phyloP scores from a whole-genome alignment of 2,888 invertebrate species.

The Labia minor region DNA sequence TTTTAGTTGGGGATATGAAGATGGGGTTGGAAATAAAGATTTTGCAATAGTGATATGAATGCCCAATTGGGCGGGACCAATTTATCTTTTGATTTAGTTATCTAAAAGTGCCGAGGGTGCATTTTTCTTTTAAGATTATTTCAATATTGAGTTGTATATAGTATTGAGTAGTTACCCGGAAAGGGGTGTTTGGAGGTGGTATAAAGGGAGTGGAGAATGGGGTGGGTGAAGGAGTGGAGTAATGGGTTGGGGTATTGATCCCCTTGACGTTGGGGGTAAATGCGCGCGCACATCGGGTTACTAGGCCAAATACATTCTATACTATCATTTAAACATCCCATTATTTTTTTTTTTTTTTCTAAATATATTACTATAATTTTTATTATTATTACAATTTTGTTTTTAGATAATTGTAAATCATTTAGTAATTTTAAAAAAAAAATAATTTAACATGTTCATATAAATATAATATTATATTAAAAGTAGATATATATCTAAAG shows the following conservation, averaged over 20 bases:
- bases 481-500: no score
- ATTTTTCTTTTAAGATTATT: not conserved
- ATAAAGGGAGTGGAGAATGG: no score
- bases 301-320: not conserved
- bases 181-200: no score
- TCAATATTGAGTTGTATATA: constrained; percentile 7
- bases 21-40: not conserved
- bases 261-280: not conserved
- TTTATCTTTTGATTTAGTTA: constrained; percentile 1
- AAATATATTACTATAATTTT: no score
- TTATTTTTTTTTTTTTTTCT: no score
- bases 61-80: not conserved
- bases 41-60: not conserved
- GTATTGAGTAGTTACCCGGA: no score
- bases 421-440: no score
- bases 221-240: not conserved
- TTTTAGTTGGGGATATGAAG: no score
- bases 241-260: constrained; percentile 13
- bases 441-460: no score
- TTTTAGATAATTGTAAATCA: no score
- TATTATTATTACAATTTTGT: no score
- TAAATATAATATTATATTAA: no score
- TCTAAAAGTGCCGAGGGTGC: not conserved
- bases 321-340: not conserved
- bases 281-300: not conserved